phyloP scores from a whole-genome alignment of 2,888 invertebrate species.

The Tholera decimalis region DNA sequence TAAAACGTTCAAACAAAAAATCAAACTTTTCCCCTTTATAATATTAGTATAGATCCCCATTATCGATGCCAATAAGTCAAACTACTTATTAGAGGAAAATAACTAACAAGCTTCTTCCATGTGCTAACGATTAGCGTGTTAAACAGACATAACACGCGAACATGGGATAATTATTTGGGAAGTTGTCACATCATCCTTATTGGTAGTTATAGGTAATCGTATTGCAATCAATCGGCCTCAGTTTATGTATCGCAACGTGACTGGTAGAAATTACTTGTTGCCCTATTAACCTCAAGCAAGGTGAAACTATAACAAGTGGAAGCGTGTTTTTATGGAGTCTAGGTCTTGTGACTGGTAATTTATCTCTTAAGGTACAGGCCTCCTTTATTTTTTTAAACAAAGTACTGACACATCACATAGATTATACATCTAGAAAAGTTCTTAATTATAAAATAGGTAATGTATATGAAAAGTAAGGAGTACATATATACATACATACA shows the following conservation, averaged over 20 bases:
- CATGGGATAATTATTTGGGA: constrained; percentile 42
- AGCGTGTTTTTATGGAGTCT: constrained; percentile 26
- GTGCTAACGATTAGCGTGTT: constrained; percentile 12
- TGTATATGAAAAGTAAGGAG: too few relatives aligned
- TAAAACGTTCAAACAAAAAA: too few relatives aligned
- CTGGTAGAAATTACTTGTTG: constrained; percentile 36
- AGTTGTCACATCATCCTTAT: constrained; percentile 33
- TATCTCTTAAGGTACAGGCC: too few relatives aligned
- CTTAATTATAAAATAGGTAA: too few relatives aligned
- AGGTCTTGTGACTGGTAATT: not conserved
- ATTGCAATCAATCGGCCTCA: constrained; percentile 26
- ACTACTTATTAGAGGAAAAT: not conserved
- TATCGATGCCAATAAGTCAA: not conserved
- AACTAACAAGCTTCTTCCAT: not conserved
- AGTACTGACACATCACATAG: too few relatives aligned
- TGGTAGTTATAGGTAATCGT: constrained; percentile 10
- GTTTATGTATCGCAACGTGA: constrained; percentile 23
- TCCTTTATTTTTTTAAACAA: too few relatives aligned
- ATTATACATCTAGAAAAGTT: too few relatives aligned
- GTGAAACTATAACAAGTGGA: constrained; percentile 17
- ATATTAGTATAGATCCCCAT: not conserved
- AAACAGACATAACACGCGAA: constrained; percentile 19
- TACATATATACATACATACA: too few relatives aligned
- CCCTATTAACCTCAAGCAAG: constrained; percentile 33
- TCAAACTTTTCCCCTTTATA: too few relatives aligned